Evolutionary conservation across 1,140 invertebrate genomes (phyloP), one percentile per base, ranked within the genome.

Genomic region (Drusus annulatus): DNA sequence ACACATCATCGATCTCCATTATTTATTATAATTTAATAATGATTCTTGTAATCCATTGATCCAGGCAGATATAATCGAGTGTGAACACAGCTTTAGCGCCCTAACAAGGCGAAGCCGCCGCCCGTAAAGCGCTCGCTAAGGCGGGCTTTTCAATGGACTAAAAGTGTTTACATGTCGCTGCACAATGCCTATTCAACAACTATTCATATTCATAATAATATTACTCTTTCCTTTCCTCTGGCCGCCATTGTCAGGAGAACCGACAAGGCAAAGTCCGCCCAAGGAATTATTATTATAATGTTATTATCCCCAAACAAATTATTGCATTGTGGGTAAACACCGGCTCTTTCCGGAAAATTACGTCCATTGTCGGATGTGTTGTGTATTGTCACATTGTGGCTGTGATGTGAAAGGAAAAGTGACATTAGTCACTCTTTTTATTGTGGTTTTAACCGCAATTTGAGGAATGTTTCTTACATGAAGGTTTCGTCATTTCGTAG

Each of bases 111-210:
- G 6, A 21, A 2, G 19, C 23, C 17, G 60, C 60, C 60, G 17
- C 60, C 54, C 54, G 54, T 21, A 56, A 56, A 56, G 54, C n/a
- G 54, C 54, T 56, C 54, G 54, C 54, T 45, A 21, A 56, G 60
- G 60, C 62, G 62, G 62, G 21, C 8, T 16, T 65, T 31, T 28
- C 62, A 65, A 25, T 25, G 62, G 62, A 65, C 62, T 65, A 65
- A 65, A 65, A 65, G 62, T 65, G 62, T 65, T 65, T 65, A 69
- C 65, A 69, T 51, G 65, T 69, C 36, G 31, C 36, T 69, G 31
- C 31, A 69, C 65, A 69, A 69, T 69, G 65, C 65, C 65, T 19
- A 69, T 69, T 69, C 65, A 69, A 45, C 19, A 8, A 45, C 65
- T 45, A 69, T 69, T 69, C 65, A 69, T 19, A 69, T 69, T 50